Percentiles rank a stretch among this genome's conserved stretches.
Conservation (phyloP, 1,140 invertebrate species). For the Ectropis grisescens region DNA sequence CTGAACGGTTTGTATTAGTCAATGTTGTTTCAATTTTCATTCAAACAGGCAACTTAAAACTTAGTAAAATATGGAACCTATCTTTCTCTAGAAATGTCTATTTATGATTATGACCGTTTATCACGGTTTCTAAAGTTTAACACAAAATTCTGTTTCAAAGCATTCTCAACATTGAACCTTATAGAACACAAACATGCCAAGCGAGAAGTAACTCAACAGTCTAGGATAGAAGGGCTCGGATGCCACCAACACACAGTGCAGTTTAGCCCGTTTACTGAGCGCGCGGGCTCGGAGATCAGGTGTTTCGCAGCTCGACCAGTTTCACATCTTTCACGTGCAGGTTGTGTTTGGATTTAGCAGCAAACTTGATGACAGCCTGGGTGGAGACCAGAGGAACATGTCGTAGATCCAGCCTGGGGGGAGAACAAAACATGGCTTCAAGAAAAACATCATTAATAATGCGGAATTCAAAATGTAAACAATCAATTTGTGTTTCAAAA, state of each 20-base stretch:
- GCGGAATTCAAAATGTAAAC: background rate
- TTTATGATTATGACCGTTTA: too few relatives aligned
- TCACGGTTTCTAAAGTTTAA: slow-evolving; percentile 79
- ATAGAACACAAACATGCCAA: too few relatives aligned
- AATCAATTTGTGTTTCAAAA: too few relatives aligned
- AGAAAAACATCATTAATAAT: too few relatives aligned
- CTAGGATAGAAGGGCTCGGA: slow-evolving; percentile 81
- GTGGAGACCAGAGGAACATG: slow-evolving; percentile 83
- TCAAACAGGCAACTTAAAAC: too few relatives aligned
- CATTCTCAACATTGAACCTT: too few relatives aligned
- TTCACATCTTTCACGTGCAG: slow-evolving; percentile 83
- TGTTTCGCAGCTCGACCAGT: slow-evolving; percentile 73
- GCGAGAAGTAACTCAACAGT: too few relatives aligned
- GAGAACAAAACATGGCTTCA: too few relatives aligned
- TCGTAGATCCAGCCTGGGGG: slow-evolving; percentile 76
- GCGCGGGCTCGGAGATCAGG: slow-evolving; percentile 38
- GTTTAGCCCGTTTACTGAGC: slow-evolving; percentile 1
- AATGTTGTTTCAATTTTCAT: too few relatives aligned
- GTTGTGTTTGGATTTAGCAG: slow-evolving; percentile 81
- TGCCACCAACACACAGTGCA: slow-evolving; percentile 80
- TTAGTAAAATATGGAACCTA: too few relatives aligned
- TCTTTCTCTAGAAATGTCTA: too few relatives aligned
- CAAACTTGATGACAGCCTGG: slow-evolving; percentile 84
- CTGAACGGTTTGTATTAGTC: too few relatives aligned
- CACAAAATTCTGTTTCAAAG: slow-evolving; percentile 86